A percentile compares a stretch with the other conserved stretches of the same genome.
Conservation (phyloP, 2,797 vertebrate genomes). For the Dallia pectoralis region DNA sequence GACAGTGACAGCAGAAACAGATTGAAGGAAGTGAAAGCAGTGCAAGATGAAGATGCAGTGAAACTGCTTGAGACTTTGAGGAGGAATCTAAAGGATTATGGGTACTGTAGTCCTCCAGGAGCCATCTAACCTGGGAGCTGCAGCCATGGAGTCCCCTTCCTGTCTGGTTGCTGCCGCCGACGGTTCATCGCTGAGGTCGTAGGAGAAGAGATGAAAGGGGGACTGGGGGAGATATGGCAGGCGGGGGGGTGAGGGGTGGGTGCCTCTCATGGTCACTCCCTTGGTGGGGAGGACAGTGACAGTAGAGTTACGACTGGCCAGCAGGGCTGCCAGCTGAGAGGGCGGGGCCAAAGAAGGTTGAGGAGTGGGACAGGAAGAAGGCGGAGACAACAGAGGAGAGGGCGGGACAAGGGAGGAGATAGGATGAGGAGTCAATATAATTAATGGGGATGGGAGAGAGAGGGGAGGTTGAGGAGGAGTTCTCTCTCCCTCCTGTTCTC, state of each 20-base stretch:
- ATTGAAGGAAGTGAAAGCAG: not conserved
- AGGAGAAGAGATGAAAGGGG: slow-evolving; percentile 95
- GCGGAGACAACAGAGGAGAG: not conserved
- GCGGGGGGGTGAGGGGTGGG: slow-evolving; percentile 69
- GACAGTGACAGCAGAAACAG: slow-evolving; percentile 23
- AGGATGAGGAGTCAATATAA: not conserved
- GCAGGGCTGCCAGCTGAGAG: slow-evolving; percentile 68
- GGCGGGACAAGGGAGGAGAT: slow-evolving; percentile 6
- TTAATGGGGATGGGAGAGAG: not conserved
- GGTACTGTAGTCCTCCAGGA: no score
- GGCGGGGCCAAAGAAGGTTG: slow-evolving; percentile 44
- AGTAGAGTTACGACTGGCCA: slow-evolving; percentile 65
- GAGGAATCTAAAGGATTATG: not conserved
- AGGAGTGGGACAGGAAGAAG: slow-evolving; percentile 32
- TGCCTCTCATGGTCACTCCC: slow-evolving; percentile 79
- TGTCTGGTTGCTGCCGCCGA: slow-evolving; percentile 44
- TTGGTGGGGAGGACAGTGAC: slow-evolving; percentile 68
- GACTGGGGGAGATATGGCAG: slow-evolving; percentile 88
- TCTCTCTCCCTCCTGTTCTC: slow-evolving; percentile 6
- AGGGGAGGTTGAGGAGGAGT: not conserved
- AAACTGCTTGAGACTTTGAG: not conserved
- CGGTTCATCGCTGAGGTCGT: slow-evolving; percentile 82
- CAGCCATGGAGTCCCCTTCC: slow-evolving; percentile 39
- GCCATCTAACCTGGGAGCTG: slow-evolving; percentile 58
- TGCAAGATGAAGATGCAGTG: not conserved